Conservation (phyloP, 2,797 vertebrate genomes). For the Botia almorhae region DNA sequence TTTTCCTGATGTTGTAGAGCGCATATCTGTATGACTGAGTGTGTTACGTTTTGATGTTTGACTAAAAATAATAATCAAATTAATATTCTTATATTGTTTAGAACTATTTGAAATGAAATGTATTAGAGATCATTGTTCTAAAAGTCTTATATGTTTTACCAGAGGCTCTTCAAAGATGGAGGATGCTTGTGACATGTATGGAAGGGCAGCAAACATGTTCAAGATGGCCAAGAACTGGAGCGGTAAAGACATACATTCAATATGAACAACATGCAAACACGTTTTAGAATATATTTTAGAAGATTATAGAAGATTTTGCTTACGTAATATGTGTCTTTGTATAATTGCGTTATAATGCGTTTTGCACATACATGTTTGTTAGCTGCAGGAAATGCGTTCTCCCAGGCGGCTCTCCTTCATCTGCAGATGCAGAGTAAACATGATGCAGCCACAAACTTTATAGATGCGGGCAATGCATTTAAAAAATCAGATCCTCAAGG, state of each 20-base stretch:
- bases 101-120: neutral
- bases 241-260: conserved; percentile 72
- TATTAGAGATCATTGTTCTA: neutral
- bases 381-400: conserved; percentile 93
- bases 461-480: conserved; percentile 93
- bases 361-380: conserved; percentile 30
- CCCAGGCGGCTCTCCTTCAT: conserved; percentile 88
- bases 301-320: neutral
- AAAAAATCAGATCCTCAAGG: conserved; percentile 96
- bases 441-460: conserved; percentile 89
- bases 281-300: neutral
- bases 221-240: conserved; percentile 98
- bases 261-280: neutral
- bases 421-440: conserved; percentile 95
- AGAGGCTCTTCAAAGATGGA: conserved; percentile 91
- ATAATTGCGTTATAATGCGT: neutral
- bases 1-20: too few species aligned
- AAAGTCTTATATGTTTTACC: conserved; percentile 18
- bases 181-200: conserved; percentile 92
- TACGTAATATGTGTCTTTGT: neutral
- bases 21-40: too few species aligned
- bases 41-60: too few species aligned
- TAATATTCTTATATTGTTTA: neutral
- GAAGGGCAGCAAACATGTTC: conserved; percentile 92
- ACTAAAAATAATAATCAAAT: too few species aligned